Conservation (phyloP, 2,888 invertebrate species). For the Pyrrhopygopsis socrates region DNA sequence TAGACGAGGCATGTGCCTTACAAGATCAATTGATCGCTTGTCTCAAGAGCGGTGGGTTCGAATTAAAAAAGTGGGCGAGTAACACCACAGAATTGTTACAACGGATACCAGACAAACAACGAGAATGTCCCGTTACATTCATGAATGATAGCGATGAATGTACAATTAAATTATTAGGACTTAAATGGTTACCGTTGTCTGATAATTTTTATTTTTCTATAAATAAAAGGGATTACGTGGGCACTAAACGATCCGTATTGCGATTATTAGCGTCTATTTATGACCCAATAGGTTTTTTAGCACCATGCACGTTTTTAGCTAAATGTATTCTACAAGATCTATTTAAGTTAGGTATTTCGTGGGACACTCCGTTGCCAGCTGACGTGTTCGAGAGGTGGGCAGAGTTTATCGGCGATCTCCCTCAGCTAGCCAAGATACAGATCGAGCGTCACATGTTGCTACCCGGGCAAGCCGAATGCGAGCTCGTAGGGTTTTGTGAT, state of each 20-base stretch:
- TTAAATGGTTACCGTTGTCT: slow-evolving; percentile 21
- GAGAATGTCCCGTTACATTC: neutral
- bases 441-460: slow-evolving; percentile 22
- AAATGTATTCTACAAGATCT: slow-evolving; percentile 54
- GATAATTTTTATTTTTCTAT: slow-evolving; percentile 8
- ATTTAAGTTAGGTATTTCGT: slow-evolving; percentile 52
- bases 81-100: slow-evolving; percentile 32
- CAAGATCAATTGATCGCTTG: slow-evolving; percentile 30
- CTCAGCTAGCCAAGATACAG: neutral
- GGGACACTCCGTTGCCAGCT: slow-evolving; percentile 37
- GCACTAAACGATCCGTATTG: slow-evolving; percentile 21
- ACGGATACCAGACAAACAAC: neutral
- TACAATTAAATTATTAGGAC: slow-evolving; percentile 21
- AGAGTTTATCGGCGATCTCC: slow-evolving; percentile 8
- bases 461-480: neutral
- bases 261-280: slow-evolving; percentile 9
- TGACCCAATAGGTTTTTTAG: slow-evolving; percentile 25
- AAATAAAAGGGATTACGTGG: neutral
- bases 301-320: slow-evolving; percentile 47
- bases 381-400: slow-evolving; percentile 18
- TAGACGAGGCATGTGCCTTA: slow-evolving; percentile 43
- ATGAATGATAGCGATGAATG: neutral
- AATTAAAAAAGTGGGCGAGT: slow-evolving; percentile 42
- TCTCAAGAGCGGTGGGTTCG: neutral
- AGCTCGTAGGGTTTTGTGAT: slow-evolving; percentile 32